Conservation (phyloP, 2,888 invertebrate genomes). For the Aphelenchoides bicaudatus region DNA sequence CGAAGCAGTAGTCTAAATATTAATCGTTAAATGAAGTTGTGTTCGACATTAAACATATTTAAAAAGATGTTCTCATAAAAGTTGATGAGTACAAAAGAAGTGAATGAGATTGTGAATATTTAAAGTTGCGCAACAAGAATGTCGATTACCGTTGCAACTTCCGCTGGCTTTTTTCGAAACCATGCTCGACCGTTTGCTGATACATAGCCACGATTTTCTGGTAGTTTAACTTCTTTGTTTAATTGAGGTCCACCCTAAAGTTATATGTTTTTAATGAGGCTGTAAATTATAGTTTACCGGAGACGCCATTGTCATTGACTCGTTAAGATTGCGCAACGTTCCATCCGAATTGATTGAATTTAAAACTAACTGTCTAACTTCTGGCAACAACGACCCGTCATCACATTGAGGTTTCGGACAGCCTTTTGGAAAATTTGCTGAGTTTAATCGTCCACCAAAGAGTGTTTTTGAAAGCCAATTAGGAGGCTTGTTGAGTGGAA, state of each 20-base stretch:
- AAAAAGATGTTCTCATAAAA: no score
- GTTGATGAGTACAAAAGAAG: background rate
- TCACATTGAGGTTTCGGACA: constrained; percentile 25
- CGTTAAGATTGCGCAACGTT: constrained; percentile 1
- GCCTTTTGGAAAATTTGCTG: constrained; percentile 20
- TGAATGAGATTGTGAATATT: background rate
- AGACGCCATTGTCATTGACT: no score
- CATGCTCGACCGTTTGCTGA: constrained; percentile 17
- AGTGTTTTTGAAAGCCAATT: constrained; percentile 24
- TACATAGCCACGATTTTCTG: constrained; percentile 1
- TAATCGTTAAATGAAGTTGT: no score
- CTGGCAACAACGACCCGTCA: constrained; percentile 18
- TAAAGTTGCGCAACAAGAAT: background rate
- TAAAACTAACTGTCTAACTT: constrained; percentile 16
- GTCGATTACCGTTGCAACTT: background rate
- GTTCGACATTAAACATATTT: no score
- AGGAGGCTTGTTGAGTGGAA: background rate
- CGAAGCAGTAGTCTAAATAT: no score
- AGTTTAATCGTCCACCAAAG: constrained; percentile 23
- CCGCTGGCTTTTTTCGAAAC: constrained; percentile 21
- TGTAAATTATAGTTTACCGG: no score
- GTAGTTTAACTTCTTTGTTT: no score
- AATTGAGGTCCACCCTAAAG: no score
- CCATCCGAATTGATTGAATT: constrained; percentile 15
- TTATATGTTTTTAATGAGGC: no score